Evolutionary conservation across 1,140 invertebrate species (phyloP).

Genomic region (Bradynema listronoti): DNA sequence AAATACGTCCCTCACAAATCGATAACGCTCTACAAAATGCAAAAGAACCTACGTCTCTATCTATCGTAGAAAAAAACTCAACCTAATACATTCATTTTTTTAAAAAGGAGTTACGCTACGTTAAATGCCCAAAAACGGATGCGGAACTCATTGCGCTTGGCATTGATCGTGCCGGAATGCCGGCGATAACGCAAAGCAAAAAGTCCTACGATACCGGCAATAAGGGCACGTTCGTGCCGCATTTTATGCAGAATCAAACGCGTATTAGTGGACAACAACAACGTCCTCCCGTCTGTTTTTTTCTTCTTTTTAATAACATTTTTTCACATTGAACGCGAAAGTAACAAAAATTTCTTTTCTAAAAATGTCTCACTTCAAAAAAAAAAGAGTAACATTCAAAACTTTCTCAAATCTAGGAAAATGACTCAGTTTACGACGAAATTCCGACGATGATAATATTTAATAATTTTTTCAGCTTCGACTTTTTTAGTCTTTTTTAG

Average conservation of each 20-base stretch:
- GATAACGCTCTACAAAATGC: not conserved
- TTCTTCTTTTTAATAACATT: conserved; percentile 7
- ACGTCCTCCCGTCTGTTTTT: conserved; percentile 7
- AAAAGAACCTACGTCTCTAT: not conserved
- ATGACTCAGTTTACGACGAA: too few species aligned
- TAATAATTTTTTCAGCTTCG: too few species aligned
- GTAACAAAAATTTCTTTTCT: not conserved
- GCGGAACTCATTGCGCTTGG: conserved; percentile 18
- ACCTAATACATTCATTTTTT: not conserved
- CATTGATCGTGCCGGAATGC: conserved; percentile 13
- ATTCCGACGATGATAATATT: too few species aligned
- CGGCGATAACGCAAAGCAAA: not conserved
- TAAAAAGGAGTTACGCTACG: conserved; percentile 11
- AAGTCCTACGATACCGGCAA: conserved; percentile 5
- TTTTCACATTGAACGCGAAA: not conserved
- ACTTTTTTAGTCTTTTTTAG: too few species aligned
- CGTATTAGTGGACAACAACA: conserved; percentile 2
- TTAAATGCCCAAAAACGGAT: conserved; percentile 23
- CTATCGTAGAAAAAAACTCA: not conserved
- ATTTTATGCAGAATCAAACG: not conserved
- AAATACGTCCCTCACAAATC: not conserved
- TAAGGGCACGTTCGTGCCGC: not conserved
- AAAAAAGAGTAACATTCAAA: too few species aligned
- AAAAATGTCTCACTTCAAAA: not conserved
- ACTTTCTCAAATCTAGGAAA: too few species aligned